Percentiles rank a stretch among this genome's conserved stretches.
phyloP scores from a whole-genome alignment of 2,797 vertebrate genomes.

The Esox masquinongy region DNA sequence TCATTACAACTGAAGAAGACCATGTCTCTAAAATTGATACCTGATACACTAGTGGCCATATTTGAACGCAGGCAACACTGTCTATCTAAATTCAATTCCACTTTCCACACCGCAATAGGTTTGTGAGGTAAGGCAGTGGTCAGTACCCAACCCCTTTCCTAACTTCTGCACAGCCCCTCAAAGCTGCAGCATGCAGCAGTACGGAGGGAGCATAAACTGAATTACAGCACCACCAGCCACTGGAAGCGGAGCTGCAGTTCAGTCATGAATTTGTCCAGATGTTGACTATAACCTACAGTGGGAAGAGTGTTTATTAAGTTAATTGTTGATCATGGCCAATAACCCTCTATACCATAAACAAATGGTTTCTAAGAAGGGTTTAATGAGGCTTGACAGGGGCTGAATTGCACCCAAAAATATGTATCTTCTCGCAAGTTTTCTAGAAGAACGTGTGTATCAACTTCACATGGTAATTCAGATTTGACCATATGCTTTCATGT shows the following conservation, averaged over 20 bases:
- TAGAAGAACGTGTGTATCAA: background rate
- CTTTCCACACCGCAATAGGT: background rate
- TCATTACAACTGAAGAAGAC: background rate
- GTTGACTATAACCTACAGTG: too few species aligned
- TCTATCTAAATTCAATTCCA: background rate
- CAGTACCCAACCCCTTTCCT: background rate
- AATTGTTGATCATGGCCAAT: background rate
- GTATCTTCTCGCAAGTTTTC: background rate
- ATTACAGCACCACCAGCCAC: constrained; percentile 80
- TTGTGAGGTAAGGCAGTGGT: constrained; percentile 24
- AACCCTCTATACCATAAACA: background rate
- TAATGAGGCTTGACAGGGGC: background rate
- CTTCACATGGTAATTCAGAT: too few species aligned
- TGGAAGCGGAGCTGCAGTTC: constrained; percentile 51
- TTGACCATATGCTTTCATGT: too few species aligned
- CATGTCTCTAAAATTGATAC: background rate
- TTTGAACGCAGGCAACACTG: background rate
- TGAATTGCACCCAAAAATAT: background rate
- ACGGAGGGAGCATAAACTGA: constrained; percentile 56
- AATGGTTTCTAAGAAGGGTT: background rate
- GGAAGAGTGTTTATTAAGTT: too few species aligned
- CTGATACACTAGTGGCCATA: background rate
- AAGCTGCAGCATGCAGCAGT: constrained; percentile 24
- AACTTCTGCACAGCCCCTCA: constrained; percentile 7
- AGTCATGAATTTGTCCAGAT: background rate